Percentiles rank a stretch among this genome's conserved stretches.
These are phyloP conservation scores for Cladorhizidae sp. DNA, from an alignment of 37 sponge, comb jelly and placozoan species.

Conservation along the genomic window DNA sequence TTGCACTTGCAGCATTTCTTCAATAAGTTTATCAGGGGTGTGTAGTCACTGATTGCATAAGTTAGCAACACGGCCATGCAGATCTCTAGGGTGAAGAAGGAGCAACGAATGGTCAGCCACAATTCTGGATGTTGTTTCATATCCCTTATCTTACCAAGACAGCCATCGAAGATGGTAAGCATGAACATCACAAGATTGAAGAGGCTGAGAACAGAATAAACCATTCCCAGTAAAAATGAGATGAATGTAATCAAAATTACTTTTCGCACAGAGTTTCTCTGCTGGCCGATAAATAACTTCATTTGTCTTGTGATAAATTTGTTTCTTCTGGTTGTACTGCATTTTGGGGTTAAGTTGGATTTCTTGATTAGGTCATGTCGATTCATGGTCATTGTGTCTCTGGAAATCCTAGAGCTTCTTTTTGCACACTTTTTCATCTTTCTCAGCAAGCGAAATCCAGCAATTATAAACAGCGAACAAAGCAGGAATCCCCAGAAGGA, in stretches of 20 bases:
- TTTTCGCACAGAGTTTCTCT: constrained; percentile 46
- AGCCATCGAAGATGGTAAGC: constrained; percentile 26
- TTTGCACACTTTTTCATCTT: constrained; percentile 12
- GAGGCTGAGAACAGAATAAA: constrained; percentile 44
- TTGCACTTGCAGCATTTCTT: constrained; percentile 13
- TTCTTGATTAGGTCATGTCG: constrained; percentile 21
- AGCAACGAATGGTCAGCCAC: constrained; percentile 40
- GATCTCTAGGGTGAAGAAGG: constrained; percentile 31
- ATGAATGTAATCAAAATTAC: constrained; percentile 41
- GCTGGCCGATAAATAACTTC: constrained; percentile 22
- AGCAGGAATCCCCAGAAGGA: constrained; percentile 57
- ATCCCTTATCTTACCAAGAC: background rate
- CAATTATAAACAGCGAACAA: constrained; percentile 42
- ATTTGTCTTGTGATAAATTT: background rate
- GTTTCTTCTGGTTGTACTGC: background rate
- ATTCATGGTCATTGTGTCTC: constrained; percentile 15
- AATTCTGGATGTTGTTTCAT: background rate
- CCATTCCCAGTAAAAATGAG: constrained; percentile 42
- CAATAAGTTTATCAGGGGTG: constrained; percentile 9
- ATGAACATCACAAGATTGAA: constrained; percentile 7
- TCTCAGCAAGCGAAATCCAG: constrained; percentile 42
- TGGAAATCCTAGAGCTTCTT: constrained; percentile 22
- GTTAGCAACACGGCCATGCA: constrained; percentile 28
- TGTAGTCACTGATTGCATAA: constrained; percentile 41
- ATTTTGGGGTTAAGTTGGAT: constrained; percentile 1